A percentile compares a stretch with the other conserved stretches of the same genome.
phyloP scores from a whole-genome alignment of 2,888 invertebrate genomes.

The Panopea generosa region DNA sequence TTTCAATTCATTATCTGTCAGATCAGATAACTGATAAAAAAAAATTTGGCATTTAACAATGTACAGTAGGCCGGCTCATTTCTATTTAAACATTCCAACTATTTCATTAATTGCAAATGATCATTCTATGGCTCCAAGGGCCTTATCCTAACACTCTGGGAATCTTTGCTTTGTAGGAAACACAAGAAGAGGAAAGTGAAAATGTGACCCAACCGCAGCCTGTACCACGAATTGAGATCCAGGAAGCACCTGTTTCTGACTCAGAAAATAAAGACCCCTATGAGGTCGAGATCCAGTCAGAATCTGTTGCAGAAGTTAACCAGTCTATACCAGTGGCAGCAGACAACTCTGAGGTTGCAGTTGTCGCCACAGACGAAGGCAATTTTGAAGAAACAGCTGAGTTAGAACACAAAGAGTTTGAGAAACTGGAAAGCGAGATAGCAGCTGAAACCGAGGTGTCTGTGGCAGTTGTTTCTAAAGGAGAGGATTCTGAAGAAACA shows the following conservation, averaged over 20 bases:
- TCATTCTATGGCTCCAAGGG: no score
- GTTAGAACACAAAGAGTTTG: neutral
- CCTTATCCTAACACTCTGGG: no score
- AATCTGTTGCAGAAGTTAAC: constrained; percentile 10
- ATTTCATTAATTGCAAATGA: no score
- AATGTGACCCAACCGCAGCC: neutral
- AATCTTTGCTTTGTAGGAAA: constrained; percentile 1
- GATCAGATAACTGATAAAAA: no score
- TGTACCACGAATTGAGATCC: constrained; percentile 34
- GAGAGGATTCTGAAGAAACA: neutral
- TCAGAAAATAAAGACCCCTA: constrained; percentile 25
- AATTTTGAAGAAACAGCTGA: neutral
- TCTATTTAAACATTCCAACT: no score
- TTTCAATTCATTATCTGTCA: no score
- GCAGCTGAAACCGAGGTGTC: neutral
- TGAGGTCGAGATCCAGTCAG: constrained; percentile 31
- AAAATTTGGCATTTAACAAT: no score
- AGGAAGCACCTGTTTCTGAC: constrained; percentile 26
- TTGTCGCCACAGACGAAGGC: neutral
- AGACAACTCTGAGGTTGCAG: neutral
- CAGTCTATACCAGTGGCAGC: constrained; percentile 7
- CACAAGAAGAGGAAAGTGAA: constrained; percentile 10
- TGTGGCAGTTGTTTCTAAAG: neutral
- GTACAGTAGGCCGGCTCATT: no score
- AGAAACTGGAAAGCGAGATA: neutral